Percentiles rank a stretch among this genome's conserved stretches.
Conservation (phyloP, 2,888 invertebrate genomes). For the Drosophila heteroneura region DNA sequence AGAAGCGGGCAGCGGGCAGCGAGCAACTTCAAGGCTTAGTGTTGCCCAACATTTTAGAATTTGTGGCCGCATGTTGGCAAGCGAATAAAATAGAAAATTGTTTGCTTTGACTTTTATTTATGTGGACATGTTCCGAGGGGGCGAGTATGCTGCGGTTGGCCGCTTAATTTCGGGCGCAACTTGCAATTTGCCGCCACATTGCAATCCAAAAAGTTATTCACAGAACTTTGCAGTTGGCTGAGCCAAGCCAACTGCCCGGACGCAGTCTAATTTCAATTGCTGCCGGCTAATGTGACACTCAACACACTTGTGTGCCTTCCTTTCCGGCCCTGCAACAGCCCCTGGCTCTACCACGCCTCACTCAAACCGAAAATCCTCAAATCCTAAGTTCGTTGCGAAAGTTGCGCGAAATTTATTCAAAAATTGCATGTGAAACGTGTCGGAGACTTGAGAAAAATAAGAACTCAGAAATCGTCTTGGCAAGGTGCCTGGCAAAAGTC, state of each 20-base stretch:
- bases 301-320: not conserved
- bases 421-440: slow-evolving; percentile 71
- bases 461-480: slow-evolving; percentile 8
- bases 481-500: slow-evolving; percentile 12
- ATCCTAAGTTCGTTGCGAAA: slow-evolving; percentile 60
- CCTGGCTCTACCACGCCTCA: not conserved
- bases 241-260: slow-evolving; percentile 46
- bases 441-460: slow-evolving; percentile 53
- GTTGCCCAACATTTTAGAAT: slow-evolving; percentile 55
- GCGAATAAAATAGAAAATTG: slow-evolving; percentile 74
- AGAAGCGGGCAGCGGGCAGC: too few species aligned
- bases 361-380: slow-evolving; percentile 7
- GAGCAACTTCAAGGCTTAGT: slow-evolving; percentile 1
- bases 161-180: slow-evolving; percentile 75
- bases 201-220: slow-evolving; percentile 73
- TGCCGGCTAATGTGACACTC: slow-evolving; percentile 63
- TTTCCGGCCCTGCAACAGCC: not conserved
- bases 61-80: slow-evolving; percentile 67
- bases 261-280: slow-evolving; percentile 76
- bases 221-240: slow-evolving; percentile 44
- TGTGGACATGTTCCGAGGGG: slow-evolving; percentile 57
- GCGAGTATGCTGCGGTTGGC: slow-evolving; percentile 57
- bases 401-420: slow-evolving; percentile 72
- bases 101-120: slow-evolving; percentile 67
- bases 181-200: slow-evolving; percentile 80